phyloP scores from a whole-genome alignment of 2,888 invertebrate genomes.

The Conomelus anceps region DNA sequence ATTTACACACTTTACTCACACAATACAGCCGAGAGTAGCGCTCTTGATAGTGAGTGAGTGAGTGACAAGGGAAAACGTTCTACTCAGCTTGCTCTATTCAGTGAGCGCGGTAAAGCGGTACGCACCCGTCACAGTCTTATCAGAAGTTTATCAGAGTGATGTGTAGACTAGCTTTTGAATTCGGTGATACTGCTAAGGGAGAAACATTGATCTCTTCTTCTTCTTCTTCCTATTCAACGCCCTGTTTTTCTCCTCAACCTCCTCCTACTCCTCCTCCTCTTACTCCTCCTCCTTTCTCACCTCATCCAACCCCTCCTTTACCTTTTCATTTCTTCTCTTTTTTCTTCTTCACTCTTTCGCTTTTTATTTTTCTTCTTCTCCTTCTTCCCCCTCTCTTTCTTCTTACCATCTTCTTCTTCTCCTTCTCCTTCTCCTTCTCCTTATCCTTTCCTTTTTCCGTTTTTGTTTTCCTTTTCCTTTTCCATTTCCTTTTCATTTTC shows the following conservation, averaged over 20 bases:
- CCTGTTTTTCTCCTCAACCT: not conserved
- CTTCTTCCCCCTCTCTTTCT: slow-evolving; percentile 19
- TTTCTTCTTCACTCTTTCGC: not conserved
- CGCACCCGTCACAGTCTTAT: too few species aligned
- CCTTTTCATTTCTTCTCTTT: not conserved
- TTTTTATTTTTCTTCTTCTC: not conserved
- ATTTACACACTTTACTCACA: too few species aligned
- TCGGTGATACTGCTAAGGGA: too few species aligned
- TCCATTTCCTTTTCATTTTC: slow-evolving; percentile 7
- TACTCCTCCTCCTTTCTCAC: not conserved
- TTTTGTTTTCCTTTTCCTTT: slow-evolving; percentile 11
- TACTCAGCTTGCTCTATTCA: too few species aligned
- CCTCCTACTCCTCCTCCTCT: not conserved
- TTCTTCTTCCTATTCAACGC: not conserved
- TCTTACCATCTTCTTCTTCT: slow-evolving; percentile 10
- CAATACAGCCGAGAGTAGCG: too few species aligned
- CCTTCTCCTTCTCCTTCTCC: slow-evolving; percentile 28
- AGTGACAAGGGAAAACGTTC: too few species aligned
- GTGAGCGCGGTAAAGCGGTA: too few species aligned
- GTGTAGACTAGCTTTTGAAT: too few species aligned
- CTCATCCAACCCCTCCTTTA: not conserved
- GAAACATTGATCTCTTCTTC: too few species aligned
- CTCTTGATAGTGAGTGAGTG: too few species aligned
- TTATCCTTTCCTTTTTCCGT: slow-evolving; percentile 13
- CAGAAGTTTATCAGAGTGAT: too few species aligned